Evolutionary conservation across 1,140 invertebrate genomes (phyloP).

Genomic region (Bombyx mandarina): DNA sequence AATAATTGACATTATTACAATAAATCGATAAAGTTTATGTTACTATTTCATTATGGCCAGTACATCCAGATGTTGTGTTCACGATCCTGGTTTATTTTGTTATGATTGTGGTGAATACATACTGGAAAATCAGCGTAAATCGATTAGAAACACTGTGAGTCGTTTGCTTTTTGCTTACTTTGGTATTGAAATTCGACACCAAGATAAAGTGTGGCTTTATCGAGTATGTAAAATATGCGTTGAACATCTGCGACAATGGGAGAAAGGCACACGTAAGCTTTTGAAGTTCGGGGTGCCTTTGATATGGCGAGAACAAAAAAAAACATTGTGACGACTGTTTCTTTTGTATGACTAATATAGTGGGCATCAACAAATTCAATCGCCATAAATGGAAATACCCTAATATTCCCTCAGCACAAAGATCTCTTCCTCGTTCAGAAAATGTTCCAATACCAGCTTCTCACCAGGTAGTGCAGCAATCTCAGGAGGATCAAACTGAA

Average conservation of each 20-base stretch:
- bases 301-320: constrained; percentile 11
- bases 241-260: constrained; percentile 3
- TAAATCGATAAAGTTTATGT: background rate
- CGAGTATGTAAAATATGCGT: background rate
- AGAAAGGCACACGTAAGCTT: constrained; percentile 3
- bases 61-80: background rate
- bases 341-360: constrained; percentile 14
- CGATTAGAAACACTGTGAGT: background rate
- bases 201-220: background rate
- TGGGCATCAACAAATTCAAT: constrained; percentile 13
- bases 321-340: constrained; percentile 16
- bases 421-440: too few species aligned
- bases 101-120: background rate
- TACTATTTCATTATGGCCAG: background rate
- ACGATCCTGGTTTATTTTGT: background rate
- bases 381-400: constrained; percentile 17
- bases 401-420: background rate
- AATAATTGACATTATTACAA: background rate
- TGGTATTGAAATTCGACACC: background rate
- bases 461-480: too few species aligned
- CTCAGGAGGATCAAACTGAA: too few species aligned
- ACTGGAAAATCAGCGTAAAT: background rate
- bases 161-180: background rate
- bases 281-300: constrained; percentile 7
- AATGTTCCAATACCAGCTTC: too few species aligned